A percentile compares a stretch with the other conserved stretches of the same genome.
Conservation (phyloP, 1,140 invertebrate genomes). For the Aphidius gifuensis region DNA sequence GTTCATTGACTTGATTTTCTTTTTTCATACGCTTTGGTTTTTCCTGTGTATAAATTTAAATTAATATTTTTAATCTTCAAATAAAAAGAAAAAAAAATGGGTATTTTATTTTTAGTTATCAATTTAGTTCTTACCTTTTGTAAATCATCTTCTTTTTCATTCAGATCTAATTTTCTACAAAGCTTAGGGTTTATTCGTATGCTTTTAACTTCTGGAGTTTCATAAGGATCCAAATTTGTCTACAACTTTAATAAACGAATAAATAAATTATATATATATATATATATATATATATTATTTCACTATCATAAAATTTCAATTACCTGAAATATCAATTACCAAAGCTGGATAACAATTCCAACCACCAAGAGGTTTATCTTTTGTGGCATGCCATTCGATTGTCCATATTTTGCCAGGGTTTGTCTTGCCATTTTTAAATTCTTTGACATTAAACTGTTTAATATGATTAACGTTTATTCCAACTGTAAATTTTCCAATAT, state of each 20-base stretch:
- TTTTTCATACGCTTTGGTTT: no score
- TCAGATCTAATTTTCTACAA: no score
- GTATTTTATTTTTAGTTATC: no score
- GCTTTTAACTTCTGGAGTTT: no score
- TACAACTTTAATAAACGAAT: background rate
- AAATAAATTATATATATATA: background rate
- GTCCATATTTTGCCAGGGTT: conserved; percentile 10
- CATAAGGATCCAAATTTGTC: no score
- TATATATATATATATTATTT: background rate
- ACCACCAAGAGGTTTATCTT: conserved; percentile 12
- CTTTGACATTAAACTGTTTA: conserved; percentile 10
- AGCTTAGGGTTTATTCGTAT: no score
- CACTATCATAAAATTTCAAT: conserved; percentile 1
- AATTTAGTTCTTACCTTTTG: no score
- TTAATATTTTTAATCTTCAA: no score
- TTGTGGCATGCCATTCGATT: conserved; percentile 17
- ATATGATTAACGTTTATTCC: conserved; percentile 15
- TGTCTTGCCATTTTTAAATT: conserved; percentile 16
- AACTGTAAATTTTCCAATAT: conserved; percentile 21
- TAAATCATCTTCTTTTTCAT: no score
- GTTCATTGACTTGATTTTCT: no score
- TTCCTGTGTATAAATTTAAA: no score
- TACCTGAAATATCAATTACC: conserved; percentile 14
- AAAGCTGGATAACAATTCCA: conserved; percentile 13
- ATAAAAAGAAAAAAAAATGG: no score